These are phyloP conservation scores for Euzetes globulus DNA, from an alignment of 2,888 invertebrate species.

Conservation along the genomic window DNA sequence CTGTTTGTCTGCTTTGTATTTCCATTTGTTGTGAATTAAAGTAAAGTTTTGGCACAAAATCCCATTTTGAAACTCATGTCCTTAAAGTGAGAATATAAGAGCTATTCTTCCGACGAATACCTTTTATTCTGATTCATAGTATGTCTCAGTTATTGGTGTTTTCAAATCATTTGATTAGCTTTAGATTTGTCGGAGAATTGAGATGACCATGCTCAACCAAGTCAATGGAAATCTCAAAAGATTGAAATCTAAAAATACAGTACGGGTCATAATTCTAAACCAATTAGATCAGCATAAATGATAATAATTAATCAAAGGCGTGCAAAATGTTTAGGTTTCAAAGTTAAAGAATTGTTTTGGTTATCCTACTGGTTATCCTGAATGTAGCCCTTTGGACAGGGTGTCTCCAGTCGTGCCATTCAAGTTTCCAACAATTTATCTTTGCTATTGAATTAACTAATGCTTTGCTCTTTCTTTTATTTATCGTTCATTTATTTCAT, in stretches of 20 bases:
- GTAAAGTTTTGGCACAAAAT: neutral
- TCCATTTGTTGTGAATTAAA: constrained; percentile 4
- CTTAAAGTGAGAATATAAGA: neutral
- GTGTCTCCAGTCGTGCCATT: neutral
- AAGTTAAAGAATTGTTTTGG: too few relatives aligned
- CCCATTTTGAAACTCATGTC: constrained; percentile 12
- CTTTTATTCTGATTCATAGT: constrained; percentile 5
- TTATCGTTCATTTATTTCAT: constrained; percentile 22
- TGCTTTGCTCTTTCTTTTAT: constrained; percentile 3
- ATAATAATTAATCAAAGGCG: too few relatives aligned
- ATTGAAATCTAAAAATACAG: too few relatives aligned
- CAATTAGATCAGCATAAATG: too few relatives aligned
- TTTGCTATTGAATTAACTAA: constrained; percentile 16
- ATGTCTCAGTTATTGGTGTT: constrained; percentile 7
- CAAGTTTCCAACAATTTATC: neutral
- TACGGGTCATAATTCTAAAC: too few relatives aligned
- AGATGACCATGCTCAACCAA: too few relatives aligned
- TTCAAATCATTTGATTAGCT: constrained; percentile 19
- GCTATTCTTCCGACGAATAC: neutral
- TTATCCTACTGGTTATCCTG: too few relatives aligned
- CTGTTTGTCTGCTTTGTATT: neutral
- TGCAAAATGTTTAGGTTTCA: too few relatives aligned
- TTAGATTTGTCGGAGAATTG: too few relatives aligned
- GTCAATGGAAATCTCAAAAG: too few relatives aligned
- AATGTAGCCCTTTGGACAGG: too few relatives aligned